Conservation (phyloP, 1,140 invertebrate genomes). For the Apolygus lucorum region DNA sequence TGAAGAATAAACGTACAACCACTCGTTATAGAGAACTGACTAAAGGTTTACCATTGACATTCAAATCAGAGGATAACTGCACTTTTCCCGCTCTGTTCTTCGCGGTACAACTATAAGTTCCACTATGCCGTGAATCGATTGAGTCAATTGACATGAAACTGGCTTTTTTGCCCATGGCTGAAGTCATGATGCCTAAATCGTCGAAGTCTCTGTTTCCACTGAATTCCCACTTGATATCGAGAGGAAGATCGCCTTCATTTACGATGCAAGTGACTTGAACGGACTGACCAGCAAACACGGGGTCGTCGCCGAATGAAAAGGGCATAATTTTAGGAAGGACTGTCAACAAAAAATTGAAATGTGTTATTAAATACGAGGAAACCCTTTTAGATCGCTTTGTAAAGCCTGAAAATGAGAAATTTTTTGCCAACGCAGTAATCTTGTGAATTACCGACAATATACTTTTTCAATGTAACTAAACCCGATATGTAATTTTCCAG, state of each 20-base stretch:
- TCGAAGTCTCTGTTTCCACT: slow-evolving; percentile 34
- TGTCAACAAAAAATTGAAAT: slow-evolving; percentile 29
- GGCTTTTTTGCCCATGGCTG: slow-evolving; percentile 32
- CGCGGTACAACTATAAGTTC: slow-evolving; percentile 58
- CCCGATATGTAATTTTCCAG: too few species aligned
- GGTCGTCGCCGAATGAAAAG: slow-evolving; percentile 43
- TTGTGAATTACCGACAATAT: too few species aligned
- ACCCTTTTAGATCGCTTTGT: too few species aligned
- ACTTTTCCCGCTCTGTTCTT: slow-evolving; percentile 54
- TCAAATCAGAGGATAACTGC: neutral
- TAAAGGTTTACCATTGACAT: slow-evolving; percentile 23
- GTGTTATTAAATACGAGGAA: too few species aligned
- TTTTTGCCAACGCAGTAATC: too few species aligned
- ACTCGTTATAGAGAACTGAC: too few species aligned
- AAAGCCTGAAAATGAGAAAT: too few species aligned
- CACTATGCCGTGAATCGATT: slow-evolving; percentile 39
- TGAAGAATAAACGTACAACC: too few species aligned
- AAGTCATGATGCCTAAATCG: slow-evolving; percentile 31
- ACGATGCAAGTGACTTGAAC: slow-evolving; percentile 62
- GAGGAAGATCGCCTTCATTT: slow-evolving; percentile 56
- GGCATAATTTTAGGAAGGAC: slow-evolving; percentile 44
- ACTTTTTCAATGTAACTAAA: too few species aligned
- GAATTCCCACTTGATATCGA: slow-evolving; percentile 53
- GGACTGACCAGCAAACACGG: slow-evolving; percentile 49
- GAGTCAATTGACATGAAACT: slow-evolving; percentile 46